These are phyloP conservation scores for Macroglossus sobrinus DNA, from an alignment of 2,113 vertebrate species.

Conservation along the genomic window DNA sequence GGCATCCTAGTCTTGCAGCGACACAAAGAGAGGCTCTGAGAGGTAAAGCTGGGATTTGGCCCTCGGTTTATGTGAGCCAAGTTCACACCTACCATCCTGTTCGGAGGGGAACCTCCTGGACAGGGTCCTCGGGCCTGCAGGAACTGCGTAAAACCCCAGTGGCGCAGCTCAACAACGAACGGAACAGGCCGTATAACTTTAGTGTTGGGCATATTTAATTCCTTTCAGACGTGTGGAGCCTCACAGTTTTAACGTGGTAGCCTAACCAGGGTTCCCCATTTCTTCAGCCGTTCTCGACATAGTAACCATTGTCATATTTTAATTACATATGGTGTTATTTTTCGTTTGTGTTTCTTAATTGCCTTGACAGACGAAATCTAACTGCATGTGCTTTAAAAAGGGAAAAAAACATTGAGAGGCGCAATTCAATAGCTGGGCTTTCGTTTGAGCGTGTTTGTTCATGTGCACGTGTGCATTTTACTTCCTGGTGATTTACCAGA, in stretches of 20 bases:
- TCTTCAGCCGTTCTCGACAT: not conserved
- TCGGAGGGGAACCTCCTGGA: not conserved
- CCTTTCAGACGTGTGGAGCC: not conserved
- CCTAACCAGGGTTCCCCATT: not conserved
- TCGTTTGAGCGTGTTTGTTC: not conserved
- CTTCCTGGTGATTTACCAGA: conserved; percentile 62
- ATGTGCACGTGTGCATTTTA: conserved; percentile 39
- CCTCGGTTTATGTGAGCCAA: not conserved
- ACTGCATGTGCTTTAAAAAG: not conserved
- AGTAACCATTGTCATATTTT: not conserved
- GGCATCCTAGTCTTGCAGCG: not conserved
- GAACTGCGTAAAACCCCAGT: not conserved
- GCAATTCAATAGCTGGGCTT: not conserved
- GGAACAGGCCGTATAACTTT: not conserved
- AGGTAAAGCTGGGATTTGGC: not conserved
- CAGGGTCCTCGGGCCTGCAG: not conserved
- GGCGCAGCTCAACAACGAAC: not conserved
- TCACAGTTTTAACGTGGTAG: not conserved
- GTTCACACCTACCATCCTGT: not conserved
- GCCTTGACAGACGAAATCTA: not conserved
- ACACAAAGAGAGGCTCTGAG: not conserved
- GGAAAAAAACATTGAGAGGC: not conserved
- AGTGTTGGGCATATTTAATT: not conserved
- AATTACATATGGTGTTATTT: not conserved
- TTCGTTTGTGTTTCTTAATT: not conserved